Percentiles rank a stretch among this genome's conserved stretches.
phyloP scores from a whole-genome alignment of 2,113 vertebrate species.

The Merops nubicus region DNA sequence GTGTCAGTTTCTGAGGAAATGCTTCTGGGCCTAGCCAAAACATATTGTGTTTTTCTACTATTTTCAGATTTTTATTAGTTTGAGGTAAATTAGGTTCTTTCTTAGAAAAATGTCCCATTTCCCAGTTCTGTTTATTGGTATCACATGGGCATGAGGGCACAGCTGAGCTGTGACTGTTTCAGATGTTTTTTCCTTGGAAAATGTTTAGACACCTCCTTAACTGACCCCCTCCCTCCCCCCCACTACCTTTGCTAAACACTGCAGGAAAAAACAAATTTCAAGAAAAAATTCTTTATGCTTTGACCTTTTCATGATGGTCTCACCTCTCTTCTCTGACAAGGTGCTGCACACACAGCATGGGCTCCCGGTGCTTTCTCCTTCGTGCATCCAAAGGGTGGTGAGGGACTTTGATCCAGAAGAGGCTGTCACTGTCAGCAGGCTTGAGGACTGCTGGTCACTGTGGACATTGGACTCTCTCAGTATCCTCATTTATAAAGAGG shows the following conservation, averaged over 20 bases:
- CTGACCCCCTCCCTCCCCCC: neutral
- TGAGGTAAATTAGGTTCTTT: neutral
- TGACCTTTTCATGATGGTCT: neutral
- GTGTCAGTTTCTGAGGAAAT: neutral
- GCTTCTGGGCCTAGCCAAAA: neutral
- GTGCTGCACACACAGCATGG: accelerated
- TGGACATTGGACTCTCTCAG: neutral
- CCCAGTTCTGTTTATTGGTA: neutral
- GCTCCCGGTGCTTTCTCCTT: neutral
- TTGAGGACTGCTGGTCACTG: neutral
- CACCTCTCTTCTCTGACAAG: neutral
- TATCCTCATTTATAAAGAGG: neutral
- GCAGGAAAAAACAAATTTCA: neutral
- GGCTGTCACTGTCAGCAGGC: neutral
- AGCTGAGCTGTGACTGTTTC: neutral
- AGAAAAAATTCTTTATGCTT: neutral
- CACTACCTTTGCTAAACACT: neutral
- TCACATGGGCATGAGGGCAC: neutral
- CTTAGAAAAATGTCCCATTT: neutral
- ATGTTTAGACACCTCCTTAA: neutral
- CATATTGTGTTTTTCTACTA: neutral
- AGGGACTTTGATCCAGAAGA: neutral
- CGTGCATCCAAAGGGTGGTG: neutral
- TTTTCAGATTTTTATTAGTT: neutral
- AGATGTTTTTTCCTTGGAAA: neutral